phyloP scores from a whole-genome alignment of 2,113 vertebrate genomes.

The Aphyosemion australe region DNA sequence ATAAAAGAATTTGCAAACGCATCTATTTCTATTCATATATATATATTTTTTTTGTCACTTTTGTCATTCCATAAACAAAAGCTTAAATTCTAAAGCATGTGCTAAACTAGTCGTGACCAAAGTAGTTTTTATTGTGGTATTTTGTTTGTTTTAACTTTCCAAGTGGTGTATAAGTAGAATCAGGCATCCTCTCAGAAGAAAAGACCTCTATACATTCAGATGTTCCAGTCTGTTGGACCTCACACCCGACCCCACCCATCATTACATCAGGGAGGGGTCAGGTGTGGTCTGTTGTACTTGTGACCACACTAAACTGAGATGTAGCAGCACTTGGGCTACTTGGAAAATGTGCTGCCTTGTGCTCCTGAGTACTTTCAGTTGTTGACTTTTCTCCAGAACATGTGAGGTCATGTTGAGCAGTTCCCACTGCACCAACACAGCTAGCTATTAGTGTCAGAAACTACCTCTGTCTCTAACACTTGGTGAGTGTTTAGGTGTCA shows the following conservation, averaged over 20 bases:
- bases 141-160: neutral
- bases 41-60: too few species aligned
- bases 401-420: neutral
- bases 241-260: neutral
- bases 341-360: neutral
- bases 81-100: too few species aligned
- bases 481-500: slow-evolving; percentile 10
- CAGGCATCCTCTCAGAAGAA: too few species aligned
- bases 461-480: neutral
- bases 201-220: neutral
- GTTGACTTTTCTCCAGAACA: slow-evolving; percentile 5
- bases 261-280: slow-evolving; percentile 10
- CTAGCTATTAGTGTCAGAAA: slow-evolving; percentile 12
- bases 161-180: neutral
- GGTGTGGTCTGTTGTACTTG: neutral
- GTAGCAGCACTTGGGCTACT: neutral
- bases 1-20: too few species aligned
- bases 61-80: too few species aligned
- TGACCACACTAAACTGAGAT: neutral
- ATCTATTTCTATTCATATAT: too few species aligned
- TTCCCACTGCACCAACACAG: slow-evolving; percentile 1
- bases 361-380: neutral
- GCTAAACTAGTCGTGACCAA: too few species aligned
- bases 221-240: slow-evolving; percentile 1
- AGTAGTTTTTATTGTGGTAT: too few species aligned